A percentile compares a stretch with the other conserved stretches of the same genome.
These are phyloP conservation scores for Periparus ater DNA, from an alignment of 2,797 vertebrate genomes.

Conservation along the genomic window DNA sequence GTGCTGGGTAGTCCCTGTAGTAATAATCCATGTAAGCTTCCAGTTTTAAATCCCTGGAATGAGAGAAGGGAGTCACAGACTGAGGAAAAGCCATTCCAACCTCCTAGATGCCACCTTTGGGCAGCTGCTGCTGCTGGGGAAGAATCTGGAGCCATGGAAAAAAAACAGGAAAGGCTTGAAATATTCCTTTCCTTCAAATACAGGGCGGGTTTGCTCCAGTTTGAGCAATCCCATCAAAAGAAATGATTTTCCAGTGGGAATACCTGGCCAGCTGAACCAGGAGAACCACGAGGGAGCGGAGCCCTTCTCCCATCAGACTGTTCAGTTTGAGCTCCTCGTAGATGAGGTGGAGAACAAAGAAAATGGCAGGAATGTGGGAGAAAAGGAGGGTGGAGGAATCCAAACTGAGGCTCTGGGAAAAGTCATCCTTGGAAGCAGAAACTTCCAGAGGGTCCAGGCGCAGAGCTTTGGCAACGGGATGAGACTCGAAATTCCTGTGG, in stretches of 20 bases:
- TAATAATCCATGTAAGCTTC: slow-evolving; percentile 92
- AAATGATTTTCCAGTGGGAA: neutral
- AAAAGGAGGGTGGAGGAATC: slow-evolving; percentile 92
- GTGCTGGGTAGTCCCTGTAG: slow-evolving; percentile 92
- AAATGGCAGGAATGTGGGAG: slow-evolving; percentile 89
- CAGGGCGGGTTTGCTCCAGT: neutral
- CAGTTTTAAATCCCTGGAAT: slow-evolving; percentile 89
- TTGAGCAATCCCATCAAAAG: neutral
- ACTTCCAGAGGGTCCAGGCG: slow-evolving; percentile 73
- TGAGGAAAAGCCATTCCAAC: neutral
- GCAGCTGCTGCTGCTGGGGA: neutral
- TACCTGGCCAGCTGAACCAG: slow-evolving; percentile 95
- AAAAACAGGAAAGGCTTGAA: neutral
- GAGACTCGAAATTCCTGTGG: slow-evolving; percentile 86
- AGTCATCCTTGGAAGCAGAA: slow-evolving; percentile 65
- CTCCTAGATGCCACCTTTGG: neutral
- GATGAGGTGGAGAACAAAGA: slow-evolving; percentile 93
- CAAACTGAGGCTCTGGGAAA: slow-evolving; percentile 77
- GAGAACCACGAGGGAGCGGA: slow-evolving; percentile 87
- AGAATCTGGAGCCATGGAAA: neutral
- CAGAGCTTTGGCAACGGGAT: slow-evolving; percentile 77
- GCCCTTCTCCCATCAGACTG: slow-evolving; percentile 88
- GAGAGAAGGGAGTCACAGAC: neutral
- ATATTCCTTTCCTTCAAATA: neutral
- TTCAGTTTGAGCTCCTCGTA: slow-evolving; percentile 96